Evolutionary conservation across 2,797 vertebrate genomes (phyloP).

Genomic region (Malurus leucopterus): DNA sequence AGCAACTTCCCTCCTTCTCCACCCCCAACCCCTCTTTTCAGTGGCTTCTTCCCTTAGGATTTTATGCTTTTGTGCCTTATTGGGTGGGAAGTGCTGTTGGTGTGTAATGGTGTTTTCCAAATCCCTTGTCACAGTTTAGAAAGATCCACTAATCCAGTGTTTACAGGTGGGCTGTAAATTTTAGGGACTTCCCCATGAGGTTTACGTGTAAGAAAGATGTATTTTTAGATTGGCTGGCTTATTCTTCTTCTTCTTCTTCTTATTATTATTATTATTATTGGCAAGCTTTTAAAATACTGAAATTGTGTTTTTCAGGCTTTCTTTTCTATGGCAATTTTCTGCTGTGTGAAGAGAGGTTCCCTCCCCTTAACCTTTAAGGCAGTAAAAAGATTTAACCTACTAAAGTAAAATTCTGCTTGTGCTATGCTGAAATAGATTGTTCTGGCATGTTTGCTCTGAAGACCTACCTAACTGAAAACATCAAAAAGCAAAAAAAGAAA

Average conservation of each 20-base stretch:
- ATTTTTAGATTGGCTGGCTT: neutral
- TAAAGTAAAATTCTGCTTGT: neutral
- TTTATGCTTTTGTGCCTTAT: neutral
- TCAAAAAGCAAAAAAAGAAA: neutral
- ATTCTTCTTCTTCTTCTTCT: neutral
- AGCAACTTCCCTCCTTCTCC: neutral
- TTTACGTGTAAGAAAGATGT: neutral
- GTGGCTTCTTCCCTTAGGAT: neutral
- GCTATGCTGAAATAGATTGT: neutral
- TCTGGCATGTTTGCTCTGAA: neutral
- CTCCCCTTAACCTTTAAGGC: neutral
- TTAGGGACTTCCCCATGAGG: neutral
- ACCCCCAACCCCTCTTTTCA: neutral
- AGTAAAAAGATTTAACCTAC: neutral
- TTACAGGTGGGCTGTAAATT: neutral
- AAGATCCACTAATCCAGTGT: neutral
- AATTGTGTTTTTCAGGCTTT: neutral
- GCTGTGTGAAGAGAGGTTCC: neutral
- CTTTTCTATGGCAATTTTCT: neutral
- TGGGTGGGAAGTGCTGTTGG: neutral
- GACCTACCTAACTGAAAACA: neutral
- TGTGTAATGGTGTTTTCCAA: neutral
- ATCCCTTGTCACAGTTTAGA: neutral
- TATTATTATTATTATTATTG: neutral
- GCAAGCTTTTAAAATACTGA: neutral